Evolutionary conservation across 2,888 invertebrate genomes (phyloP), one percentile per base, ranked within the genome.

Genomic region (Patella caerulea): DNA sequence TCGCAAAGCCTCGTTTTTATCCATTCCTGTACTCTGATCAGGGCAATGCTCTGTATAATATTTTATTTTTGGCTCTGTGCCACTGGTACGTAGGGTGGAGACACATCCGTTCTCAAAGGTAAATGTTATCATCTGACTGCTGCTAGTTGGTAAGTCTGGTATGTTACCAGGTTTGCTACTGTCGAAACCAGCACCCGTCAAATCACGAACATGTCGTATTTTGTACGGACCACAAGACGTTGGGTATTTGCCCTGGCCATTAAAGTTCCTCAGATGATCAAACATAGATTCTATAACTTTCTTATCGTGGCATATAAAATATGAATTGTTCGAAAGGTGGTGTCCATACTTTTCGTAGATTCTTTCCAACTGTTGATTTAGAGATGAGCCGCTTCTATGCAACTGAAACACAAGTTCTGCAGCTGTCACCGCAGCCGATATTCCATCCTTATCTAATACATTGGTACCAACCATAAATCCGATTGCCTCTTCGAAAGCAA

Each of bases 11-110:
- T 92, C 92, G 65, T 94, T 92, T 91, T 95, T 93, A 91, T 96
- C 94, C 80, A 88, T 70, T 29, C 88, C 88, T 75, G 85, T 84
- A 19, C 81, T 81, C 12, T 89, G 90, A 75, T 88, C 86, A n/a
- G 90, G 86, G 74, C 86, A 84, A 76, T 89, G 88, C 81, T 92
- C 99, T 0, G 97, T 96, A 92, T 99, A 99, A 92, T 98, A 99
- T 93, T 99, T 99, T 87, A 99, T 94, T 92, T 99, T 99, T 70
- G 99, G 99, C 92, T 99, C 99, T 0, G 99, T 99, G 72, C 99
- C 99, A 91, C 98, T 98, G 1, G 98, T 98, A 83, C 99, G 94
- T 55, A 99, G 92, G 0, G 98, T 98, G 2, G 96, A 94, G 12
- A 95, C 94, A 82, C 97, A 94, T 0, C 97, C 98, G 92, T 96